Evolutionary conservation across 2,113 vertebrate species (phyloP).

Genomic region (Actenoides lindsayi): DNA sequence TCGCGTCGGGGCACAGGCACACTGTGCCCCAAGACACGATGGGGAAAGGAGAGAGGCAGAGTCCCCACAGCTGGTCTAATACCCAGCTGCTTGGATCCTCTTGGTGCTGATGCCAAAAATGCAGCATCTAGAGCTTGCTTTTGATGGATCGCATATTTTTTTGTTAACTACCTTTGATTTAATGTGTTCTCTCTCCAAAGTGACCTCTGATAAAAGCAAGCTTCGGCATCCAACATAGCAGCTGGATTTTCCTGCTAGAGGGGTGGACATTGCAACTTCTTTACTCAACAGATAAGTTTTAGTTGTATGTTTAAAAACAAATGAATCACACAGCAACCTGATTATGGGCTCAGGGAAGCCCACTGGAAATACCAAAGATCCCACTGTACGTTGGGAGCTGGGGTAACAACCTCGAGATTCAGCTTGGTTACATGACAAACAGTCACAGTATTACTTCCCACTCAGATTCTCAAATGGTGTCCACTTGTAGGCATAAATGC

Average conservation of each 20-base stretch:
- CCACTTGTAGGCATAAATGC: not conserved
- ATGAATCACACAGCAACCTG: not conserved
- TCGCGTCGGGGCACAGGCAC: not conserved
- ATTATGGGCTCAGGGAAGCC: not conserved
- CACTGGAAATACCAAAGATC: not conserved
- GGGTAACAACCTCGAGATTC: not conserved
- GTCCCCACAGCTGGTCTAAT: not conserved
- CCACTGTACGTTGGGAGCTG: not conserved
- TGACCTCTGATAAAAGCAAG: not conserved
- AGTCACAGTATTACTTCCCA: not conserved
- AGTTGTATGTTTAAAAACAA: not conserved
- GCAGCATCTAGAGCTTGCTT: not conserved
- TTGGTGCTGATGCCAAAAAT: not conserved
- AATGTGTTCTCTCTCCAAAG: not conserved
- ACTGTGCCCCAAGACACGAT: accelerated
- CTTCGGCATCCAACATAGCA: not conserved
- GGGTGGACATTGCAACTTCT: not conserved
- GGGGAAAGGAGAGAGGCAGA: not conserved
- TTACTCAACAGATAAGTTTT: not conserved
- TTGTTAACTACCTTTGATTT: not conserved
- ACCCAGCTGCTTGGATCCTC: not conserved
- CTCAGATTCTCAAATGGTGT: not conserved
- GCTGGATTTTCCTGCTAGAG: not conserved
- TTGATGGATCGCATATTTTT: not conserved
- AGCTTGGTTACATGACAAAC: not conserved